A percentile compares a stretch with the other conserved stretches of the same genome.
Conservation (phyloP, 2,113 vertebrate genomes). For the Labeo rohita region DNA sequence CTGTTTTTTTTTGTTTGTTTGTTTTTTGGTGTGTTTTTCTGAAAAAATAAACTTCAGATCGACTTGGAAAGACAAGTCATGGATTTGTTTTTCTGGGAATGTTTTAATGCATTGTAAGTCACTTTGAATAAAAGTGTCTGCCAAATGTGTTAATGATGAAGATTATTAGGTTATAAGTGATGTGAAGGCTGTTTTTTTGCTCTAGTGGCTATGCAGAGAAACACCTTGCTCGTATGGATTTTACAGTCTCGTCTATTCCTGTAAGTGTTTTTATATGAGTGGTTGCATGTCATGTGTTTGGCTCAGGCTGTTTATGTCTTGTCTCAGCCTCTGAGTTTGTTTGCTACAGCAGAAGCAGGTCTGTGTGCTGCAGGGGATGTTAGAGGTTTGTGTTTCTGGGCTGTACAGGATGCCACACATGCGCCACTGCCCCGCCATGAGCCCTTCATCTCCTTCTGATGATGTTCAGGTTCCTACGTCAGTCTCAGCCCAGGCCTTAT, state of each 20-base stretch:
- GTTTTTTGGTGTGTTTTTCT: neutral
- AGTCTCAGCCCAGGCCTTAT: constrained; percentile 68
- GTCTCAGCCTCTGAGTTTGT: constrained; percentile 53
- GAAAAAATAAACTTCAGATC: neutral
- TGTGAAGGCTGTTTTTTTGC: neutral
- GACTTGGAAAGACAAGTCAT: neutral
- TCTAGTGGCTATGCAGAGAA: neutral
- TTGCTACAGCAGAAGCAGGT: constrained; percentile 57
- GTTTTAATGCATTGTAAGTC: neutral
- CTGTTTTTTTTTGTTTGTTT: neutral
- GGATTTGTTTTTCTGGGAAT: neutral
- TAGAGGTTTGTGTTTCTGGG: constrained; percentile 57
- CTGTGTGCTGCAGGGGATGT: constrained; percentile 68
- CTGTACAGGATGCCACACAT: constrained; percentile 71
- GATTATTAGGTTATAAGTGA: neutral
- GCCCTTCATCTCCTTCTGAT: constrained; percentile 43
- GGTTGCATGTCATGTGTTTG: constrained; percentile 21
- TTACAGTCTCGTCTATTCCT: neutral
- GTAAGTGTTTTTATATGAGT: neutral
- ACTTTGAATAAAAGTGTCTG: neutral
- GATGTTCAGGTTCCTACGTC: constrained; percentile 64
- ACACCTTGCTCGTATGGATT: neutral
- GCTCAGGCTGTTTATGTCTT: constrained; percentile 34
- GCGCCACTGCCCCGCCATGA: constrained; percentile 43
- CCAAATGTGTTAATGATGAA: neutral